Evolutionary conservation across 2,888 invertebrate genomes (phyloP), one percentile per base, ranked within the genome.

Genomic region (Lasioglossum zephyrum): DNA sequence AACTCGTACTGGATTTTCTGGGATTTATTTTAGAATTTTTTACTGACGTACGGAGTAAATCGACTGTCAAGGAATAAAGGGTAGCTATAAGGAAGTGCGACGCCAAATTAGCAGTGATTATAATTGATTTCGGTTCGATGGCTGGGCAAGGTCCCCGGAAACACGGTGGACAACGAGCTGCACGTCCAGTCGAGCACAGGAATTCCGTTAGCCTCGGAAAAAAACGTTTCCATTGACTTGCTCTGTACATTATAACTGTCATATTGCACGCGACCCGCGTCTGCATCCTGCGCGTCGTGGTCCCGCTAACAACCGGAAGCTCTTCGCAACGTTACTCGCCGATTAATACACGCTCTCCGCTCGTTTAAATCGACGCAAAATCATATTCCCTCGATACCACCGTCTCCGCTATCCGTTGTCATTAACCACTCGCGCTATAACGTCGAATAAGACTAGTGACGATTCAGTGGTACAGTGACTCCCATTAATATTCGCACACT

Each of bases 231-330:
- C 88, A 84, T 82, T 63, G 82, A 53, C 83, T 82, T 79, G 80
- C 77, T 72, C 26, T 18, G 69, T 39, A 72, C 85, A 77, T 90
- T 90, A 82, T 92, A 92, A 92, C 92, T 92, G 92, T 91, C 91
- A 57, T 86, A 88, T 76, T 60, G 84, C 88, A 91, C 85, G 89
- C 89, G 87, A 85, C 84, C 79, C 84, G 89, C 85, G 70, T 87
- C 85, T 78, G 88, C 87, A 88, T 81, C 76, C 82, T 85, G 75
- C 86, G 87, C 79, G 53, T 84, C 89, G 88, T 26, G 85, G 76
- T 90, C 86, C 90, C 90, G 90, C 89, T 89, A 88, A 81, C 84
- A 75, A 81, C 79, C 88, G 90, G 90, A 90, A 86, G 63, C 47
- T 39, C 49, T 2, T n/a, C 39, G 57, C 60, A 66, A 83, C 70